These are phyloP conservation scores for Pogona vitticeps DNA, from an alignment of 2,113 vertebrate species.

Conservation along the genomic window DNA sequence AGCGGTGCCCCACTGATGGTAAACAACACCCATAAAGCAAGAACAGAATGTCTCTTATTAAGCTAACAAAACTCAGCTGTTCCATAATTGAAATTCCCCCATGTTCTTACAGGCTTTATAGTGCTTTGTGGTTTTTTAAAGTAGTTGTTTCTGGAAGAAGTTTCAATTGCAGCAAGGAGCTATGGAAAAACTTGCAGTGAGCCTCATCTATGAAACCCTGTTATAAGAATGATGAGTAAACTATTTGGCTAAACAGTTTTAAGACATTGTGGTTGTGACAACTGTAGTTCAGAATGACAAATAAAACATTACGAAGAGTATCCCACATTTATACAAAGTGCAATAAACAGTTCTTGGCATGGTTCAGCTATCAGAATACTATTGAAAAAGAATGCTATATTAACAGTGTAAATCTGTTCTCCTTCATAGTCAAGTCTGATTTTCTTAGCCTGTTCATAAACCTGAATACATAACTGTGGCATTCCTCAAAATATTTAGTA, in stretches of 20 bases:
- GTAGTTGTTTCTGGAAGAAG: background rate
- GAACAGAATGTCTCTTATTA: background rate
- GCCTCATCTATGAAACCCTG: background rate
- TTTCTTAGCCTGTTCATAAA: background rate
- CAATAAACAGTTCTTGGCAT: background rate
- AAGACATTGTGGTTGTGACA: slow-evolving; percentile 35
- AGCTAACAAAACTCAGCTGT: background rate
- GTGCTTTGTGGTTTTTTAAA: background rate
- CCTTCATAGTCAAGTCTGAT: background rate
- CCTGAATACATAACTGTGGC: background rate
- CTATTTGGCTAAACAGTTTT: slow-evolving; percentile 22
- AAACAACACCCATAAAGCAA: background rate
- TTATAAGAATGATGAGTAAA: slow-evolving; percentile 48
- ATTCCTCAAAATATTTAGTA: background rate
- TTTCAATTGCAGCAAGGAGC: rapidly evolving
- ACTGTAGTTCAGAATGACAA: background rate
- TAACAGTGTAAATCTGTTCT: rapidly evolving
- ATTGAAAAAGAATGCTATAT: background rate
- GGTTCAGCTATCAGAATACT: background rate
- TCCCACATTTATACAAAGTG: background rate
- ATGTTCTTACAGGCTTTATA: background rate
- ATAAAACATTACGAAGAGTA: background rate
- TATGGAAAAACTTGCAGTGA: rapidly evolving
- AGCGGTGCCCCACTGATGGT: slow-evolving; percentile 3
- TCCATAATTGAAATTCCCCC: background rate